A percentile compares a stretch with the other conserved stretches of the same genome.
Evolutionary conservation across 2,888 invertebrate genomes (phyloP).

Genomic region (Fissipunctia ypsillon): DNA sequence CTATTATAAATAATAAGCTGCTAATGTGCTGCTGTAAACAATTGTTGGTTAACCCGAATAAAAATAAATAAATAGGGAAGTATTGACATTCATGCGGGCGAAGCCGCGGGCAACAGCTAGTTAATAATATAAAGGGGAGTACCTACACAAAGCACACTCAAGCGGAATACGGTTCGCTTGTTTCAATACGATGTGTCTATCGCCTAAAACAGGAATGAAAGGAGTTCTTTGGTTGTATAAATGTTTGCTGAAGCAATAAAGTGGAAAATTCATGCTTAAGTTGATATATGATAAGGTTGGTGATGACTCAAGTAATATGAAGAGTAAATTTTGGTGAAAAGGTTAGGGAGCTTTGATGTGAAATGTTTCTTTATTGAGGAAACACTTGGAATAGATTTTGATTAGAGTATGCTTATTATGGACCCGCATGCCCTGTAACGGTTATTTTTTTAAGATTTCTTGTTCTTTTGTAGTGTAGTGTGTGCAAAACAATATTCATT

Average conservation of each 20-base stretch:
- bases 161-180: constrained; percentile 26
- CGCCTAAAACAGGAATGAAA: constrained; percentile 37
- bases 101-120: no score
- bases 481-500: no score
- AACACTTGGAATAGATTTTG: not conserved
- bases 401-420: not conserved
- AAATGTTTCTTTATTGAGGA: not conserved
- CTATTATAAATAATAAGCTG: no score
- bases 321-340: constrained; percentile 26
- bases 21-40: no score
- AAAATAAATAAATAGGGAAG: no score
- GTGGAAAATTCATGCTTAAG: constrained; percentile 48
- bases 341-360: constrained; percentile 6
- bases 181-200: constrained; percentile 48
- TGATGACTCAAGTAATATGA: constrained; percentile 24
- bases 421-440: not conserved
- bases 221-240: constrained; percentile 41
- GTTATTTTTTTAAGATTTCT: not conserved
- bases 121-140: constrained; percentile 32
- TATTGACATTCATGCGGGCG: no score
- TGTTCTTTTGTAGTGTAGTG: no score
- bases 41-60: no score
- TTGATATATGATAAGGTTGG: constrained; percentile 35
- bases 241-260: constrained; percentile 51
- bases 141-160: constrained; percentile 40